Evolutionary conservation across 2,113 vertebrate genomes (phyloP).

Genomic region (Emberiza fucata): DNA sequence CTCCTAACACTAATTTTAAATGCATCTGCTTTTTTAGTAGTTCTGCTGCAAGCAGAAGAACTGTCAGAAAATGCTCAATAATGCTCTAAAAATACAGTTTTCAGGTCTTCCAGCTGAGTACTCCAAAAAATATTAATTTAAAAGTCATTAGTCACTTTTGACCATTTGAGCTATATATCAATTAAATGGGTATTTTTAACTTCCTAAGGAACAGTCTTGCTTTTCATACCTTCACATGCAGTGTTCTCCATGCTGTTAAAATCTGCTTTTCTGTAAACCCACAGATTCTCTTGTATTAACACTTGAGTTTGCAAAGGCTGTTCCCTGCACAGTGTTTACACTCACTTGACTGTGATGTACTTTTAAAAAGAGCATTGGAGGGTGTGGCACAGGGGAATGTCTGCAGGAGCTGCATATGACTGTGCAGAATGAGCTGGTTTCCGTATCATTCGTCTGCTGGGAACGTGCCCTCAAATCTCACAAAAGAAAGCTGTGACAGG

Average conservation of each 20-base stretch:
- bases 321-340: background rate
- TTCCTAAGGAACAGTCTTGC: background rate
- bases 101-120: background rate
- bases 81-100: background rate
- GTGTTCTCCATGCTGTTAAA: background rate
- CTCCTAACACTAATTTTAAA: background rate
- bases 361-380: background rate
- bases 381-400: fast-evolving
- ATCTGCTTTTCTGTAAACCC: background rate
- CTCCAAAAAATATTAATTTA: background rate
- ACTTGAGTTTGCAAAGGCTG: background rate
- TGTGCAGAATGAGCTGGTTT: background rate
- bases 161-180: background rate
- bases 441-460: background rate
- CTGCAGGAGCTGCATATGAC: background rate
- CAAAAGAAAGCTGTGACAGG: background rate
- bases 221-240: background rate
- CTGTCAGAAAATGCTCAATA: background rate
- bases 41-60: background rate
- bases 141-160: background rate
- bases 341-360: background rate
- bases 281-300: background rate
- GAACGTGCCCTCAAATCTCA: background rate
- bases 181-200: background rate
- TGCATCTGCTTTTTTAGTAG: background rate